A percentile compares a stretch with the other conserved stretches of the same genome.
phyloP scores from a whole-genome alignment of 2,113 vertebrate genomes.

The Nycticorax nycticorax region DNA sequence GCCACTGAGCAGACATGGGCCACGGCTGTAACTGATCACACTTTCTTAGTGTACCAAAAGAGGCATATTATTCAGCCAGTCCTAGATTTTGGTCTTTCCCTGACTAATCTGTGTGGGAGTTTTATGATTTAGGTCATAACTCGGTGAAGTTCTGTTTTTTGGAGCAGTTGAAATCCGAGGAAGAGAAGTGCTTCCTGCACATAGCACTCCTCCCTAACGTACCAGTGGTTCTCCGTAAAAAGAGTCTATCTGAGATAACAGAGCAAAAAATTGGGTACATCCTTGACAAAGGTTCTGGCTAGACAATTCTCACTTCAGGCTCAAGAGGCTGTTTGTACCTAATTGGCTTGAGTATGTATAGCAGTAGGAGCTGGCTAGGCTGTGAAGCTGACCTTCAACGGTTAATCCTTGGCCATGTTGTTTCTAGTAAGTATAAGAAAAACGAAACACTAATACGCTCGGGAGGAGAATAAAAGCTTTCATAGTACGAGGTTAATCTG shows the following conservation, averaged over 20 bases:
- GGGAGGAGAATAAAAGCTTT: constrained; percentile 34
- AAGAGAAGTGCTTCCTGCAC: background rate
- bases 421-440: background rate
- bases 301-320: background rate
- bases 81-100: background rate
- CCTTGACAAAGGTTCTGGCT: background rate
- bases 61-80: background rate
- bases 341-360: background rate
- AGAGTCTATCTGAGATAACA: background rate
- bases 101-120: rapidly evolving
- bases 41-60: background rate
- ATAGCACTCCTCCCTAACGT: rapidly evolving
- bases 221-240: background rate
- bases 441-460: background rate
- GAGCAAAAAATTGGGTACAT: background rate
- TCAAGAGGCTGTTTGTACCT: background rate
- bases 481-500: background rate
- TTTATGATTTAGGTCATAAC: background rate
- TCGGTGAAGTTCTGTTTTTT: background rate
- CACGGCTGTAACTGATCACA: background rate
- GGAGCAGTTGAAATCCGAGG: background rate
- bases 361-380: background rate
- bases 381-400: background rate
- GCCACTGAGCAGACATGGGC: background rate
- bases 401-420: background rate